Evolutionary conservation across 2,888 invertebrate species (phyloP).

Genomic region (Schrankia costaestrigalis): DNA sequence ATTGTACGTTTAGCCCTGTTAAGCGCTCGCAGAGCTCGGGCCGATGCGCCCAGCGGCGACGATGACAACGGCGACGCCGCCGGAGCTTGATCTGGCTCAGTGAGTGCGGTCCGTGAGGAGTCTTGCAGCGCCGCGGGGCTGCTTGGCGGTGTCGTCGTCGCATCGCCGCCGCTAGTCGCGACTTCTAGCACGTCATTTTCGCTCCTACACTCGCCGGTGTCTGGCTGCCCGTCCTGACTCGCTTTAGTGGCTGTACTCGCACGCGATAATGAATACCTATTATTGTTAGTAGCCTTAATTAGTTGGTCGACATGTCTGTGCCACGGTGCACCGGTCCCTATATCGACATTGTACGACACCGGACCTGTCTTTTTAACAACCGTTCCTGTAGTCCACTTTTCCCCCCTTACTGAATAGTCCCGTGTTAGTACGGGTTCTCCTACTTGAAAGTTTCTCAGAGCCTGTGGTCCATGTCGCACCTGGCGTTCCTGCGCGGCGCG

Average conservation of each 20-base stretch:
- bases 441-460: background rate
- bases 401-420: background rate
- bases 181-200: background rate
- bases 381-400: background rate
- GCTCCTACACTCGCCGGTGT: too few species aligned
- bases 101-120: background rate
- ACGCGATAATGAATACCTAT: background rate
- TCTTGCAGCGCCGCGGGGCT: background rate
- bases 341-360: background rate
- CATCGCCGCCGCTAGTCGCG: background rate
- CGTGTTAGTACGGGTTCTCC: conserved; percentile 1
- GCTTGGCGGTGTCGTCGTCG: background rate
- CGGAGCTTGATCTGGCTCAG: background rate
- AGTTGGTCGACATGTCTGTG: conserved; percentile 1
- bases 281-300: background rate
- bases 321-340: background rate
- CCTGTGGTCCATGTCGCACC: background rate
- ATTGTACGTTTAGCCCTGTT: background rate
- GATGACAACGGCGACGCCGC: background rate
- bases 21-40: background rate
- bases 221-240: background rate
- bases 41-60: background rate
- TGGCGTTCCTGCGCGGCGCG: background rate
- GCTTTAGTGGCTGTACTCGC: background rate
- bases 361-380: conserved; percentile 1